phyloP scores from a whole-genome alignment of 2,888 invertebrate genomes.

The Gymnosoma rotundatum region DNA sequence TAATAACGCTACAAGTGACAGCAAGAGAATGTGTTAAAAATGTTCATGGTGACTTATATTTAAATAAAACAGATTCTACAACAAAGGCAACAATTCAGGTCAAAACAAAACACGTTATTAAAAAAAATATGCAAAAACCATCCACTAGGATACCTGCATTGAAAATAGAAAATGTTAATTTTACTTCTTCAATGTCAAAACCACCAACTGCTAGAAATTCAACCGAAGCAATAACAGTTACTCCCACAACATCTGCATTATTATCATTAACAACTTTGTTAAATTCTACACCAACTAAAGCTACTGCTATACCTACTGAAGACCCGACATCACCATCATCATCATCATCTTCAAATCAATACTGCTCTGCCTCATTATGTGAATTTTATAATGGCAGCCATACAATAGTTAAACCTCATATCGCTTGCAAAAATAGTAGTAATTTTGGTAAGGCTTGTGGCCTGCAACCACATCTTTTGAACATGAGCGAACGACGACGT shows the following conservation, averaged over 20 bases:
- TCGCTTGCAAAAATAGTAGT: conserved; percentile 78
- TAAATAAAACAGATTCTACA: conserved; percentile 3
- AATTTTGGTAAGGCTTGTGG: conserved; percentile 75
- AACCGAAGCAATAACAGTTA: conserved; percentile 1
- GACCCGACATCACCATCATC: background rate
- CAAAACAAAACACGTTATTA: conserved; percentile 7
- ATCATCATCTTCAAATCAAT: conserved; percentile 64
- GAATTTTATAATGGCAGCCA: conserved; percentile 79
- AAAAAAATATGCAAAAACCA: background rate
- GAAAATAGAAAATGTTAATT: background rate
- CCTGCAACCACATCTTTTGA: conserved; percentile 74
- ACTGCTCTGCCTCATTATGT: conserved; percentile 77
- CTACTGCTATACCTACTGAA: conserved; percentile 17
- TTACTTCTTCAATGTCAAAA: conserved; percentile 20
- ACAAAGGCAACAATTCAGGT: conserved; percentile 10
- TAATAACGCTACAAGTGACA: conserved; percentile 15
- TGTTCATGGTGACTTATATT: conserved; percentile 13
- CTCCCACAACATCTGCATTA: background rate
- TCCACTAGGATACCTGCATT: background rate
- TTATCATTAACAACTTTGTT: background rate
- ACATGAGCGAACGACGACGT: conserved; percentile 78
- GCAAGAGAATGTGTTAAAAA: conserved; percentile 15
- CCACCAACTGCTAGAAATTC: conserved; percentile 16
- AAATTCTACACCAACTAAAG: background rate
- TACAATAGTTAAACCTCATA: conserved; percentile 71